These are phyloP conservation scores for Spodoptera littoralis DNA, from an alignment of 2,888 invertebrate species.

Conservation along the genomic window DNA sequence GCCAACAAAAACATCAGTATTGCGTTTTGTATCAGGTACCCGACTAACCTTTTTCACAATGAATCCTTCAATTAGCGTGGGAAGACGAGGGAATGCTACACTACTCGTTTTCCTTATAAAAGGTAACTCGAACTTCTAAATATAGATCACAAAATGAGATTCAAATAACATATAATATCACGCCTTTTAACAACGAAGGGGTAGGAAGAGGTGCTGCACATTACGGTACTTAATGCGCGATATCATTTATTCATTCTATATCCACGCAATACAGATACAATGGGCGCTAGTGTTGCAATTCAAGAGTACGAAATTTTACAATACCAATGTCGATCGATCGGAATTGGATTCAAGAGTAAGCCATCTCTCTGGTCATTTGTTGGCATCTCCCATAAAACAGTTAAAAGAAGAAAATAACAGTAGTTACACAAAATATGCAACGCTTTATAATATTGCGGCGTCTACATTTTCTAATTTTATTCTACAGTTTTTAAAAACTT, in stretches of 20 bases:
- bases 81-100: constrained; percentile 26
- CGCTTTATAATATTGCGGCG: constrained; percentile 43
- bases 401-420: constrained; percentile 23
- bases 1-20: not conserved
- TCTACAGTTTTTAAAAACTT: constrained; percentile 62
- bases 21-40: constrained; percentile 11
- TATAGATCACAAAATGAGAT: constrained; percentile 22
- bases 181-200: no score
- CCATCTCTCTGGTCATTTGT: no score
- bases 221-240: no score
- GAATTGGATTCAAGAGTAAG: no score
- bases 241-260: no score
- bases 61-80: constrained; percentile 44
- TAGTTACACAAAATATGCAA: constrained; percentile 49
- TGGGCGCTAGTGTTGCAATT: no score
- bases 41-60: constrained; percentile 27
- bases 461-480: constrained; percentile 53
- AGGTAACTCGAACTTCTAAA: constrained; percentile 9
- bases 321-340: no score
- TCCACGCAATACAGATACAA: no score
- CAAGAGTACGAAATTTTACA: no score
- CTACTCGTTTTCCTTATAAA: constrained; percentile 8
- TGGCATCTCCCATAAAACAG: no score
- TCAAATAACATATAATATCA: not conserved
- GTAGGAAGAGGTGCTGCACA: no score